phyloP scores from a whole-genome alignment of 2,888 invertebrate species.

The Opisthograptis luteolata region DNA sequence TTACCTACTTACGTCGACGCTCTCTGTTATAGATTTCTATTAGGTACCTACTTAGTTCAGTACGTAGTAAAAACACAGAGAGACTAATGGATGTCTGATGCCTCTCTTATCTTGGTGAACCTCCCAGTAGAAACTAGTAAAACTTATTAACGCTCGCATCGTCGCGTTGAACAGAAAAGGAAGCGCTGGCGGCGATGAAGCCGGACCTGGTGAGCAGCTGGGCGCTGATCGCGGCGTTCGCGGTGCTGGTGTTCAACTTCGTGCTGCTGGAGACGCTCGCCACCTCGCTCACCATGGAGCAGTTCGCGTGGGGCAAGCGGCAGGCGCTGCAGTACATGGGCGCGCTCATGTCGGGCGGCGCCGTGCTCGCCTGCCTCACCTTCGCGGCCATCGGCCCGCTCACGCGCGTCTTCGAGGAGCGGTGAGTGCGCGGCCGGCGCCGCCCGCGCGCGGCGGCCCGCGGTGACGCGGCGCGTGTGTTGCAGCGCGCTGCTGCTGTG shows the following conservation, averaged over 20 bases:
- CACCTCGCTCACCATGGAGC: slow-evolving; percentile 94
- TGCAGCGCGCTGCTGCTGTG: slow-evolving; percentile 87
- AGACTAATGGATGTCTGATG: too few relatives aligned
- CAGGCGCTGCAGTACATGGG: slow-evolving; percentile 93
- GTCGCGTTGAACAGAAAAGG: too few relatives aligned
- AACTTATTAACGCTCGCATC: too few relatives aligned
- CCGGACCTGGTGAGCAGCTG: slow-evolving; percentile 91
- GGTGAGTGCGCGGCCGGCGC: slow-evolving; percentile 67
- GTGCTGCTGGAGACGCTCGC: slow-evolving; percentile 94
- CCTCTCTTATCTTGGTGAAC: too few relatives aligned
- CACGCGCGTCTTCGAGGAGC: slow-evolving; percentile 89
- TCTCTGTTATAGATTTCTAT: too few relatives aligned
- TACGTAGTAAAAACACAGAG: too few relatives aligned
- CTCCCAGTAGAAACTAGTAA: too few relatives aligned
- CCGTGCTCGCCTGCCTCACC: slow-evolving; percentile 89
- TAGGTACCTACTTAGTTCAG: too few relatives aligned
- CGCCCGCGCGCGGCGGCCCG: too few relatives aligned
- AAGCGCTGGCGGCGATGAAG: slow-evolving; percentile 87
- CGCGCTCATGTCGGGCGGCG: slow-evolving; percentile 91
- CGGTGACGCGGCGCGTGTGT: background rate
- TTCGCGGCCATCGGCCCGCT: slow-evolving; percentile 89
- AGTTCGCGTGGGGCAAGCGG: slow-evolving; percentile 92
- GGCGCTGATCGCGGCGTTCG: slow-evolving; percentile 92
- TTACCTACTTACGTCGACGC: background rate
- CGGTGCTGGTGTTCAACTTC: slow-evolving; percentile 94